Percentiles rank a stretch among this genome's conserved stretches.
Conservation (phyloP, 1,140 invertebrate species). For the Eupeodes corollae region DNA sequence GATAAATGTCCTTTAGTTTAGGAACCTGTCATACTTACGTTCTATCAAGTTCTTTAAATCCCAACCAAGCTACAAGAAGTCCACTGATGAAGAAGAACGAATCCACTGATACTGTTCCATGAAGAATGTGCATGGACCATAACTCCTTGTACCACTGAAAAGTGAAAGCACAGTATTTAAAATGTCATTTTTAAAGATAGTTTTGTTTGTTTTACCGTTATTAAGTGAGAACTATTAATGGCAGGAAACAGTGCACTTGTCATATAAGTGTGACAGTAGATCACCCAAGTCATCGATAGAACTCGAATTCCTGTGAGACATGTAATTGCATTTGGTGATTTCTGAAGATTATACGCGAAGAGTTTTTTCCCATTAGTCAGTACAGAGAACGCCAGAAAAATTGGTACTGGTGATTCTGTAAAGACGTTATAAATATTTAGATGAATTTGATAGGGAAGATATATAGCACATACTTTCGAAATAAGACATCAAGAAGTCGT, state of each 20-base stretch:
- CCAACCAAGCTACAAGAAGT: conserved; percentile 50
- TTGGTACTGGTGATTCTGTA: too few species aligned
- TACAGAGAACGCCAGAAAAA: too few species aligned
- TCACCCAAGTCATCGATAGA: conserved; percentile 58
- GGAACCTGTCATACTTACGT: conserved; percentile 38
- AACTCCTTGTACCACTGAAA: conserved; percentile 34
- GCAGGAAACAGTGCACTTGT: conserved; percentile 24
- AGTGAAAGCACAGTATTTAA: conserved; percentile 8
- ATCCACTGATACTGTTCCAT: conserved; percentile 53
- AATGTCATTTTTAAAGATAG: not conserved
- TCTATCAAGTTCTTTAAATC: conserved; percentile 55
- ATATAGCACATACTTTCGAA: too few species aligned
- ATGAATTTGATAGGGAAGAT: too few species aligned
- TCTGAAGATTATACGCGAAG: too few species aligned
- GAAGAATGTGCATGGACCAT: conserved; percentile 47
- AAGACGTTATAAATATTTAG: too few species aligned
- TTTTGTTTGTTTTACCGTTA: not conserved
- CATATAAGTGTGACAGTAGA: conserved; percentile 47
- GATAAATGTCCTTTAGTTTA: not conserved
- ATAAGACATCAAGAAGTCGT: too few species aligned
- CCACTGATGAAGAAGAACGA: conserved; percentile 58
- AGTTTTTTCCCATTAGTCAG: too few species aligned
- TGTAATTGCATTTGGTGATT: conserved; percentile 18
- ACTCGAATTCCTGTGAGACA: conserved; percentile 46
- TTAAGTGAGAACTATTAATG: conserved; percentile 16